phyloP scores from a whole-genome alignment of 2,113 vertebrate species.

The Oryzias curvinotus region DNA sequence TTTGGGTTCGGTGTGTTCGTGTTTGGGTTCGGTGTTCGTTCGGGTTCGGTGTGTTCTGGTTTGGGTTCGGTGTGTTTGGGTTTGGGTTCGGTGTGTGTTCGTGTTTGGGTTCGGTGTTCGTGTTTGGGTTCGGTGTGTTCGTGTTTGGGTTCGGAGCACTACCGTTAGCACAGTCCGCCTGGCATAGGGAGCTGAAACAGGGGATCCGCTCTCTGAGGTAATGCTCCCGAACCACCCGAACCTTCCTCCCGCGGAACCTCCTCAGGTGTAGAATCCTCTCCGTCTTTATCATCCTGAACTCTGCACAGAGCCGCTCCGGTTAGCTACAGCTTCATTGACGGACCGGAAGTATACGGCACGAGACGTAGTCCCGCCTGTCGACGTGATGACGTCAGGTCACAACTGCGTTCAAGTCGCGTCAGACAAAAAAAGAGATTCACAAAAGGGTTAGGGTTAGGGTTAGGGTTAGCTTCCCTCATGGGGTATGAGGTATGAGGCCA shows the following conservation, averaged over 20 bases:
- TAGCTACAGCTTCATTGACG: not conserved
- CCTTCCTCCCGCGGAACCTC: slow-evolving; percentile 82
- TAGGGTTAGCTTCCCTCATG: no score
- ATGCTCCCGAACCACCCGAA: slow-evolving; percentile 91
- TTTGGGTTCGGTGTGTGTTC: not conserved
- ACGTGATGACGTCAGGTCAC: slow-evolving; percentile 27
- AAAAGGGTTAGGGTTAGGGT: no score
- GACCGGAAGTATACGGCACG: not conserved
- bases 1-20: no score
- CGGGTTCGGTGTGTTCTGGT: no score
- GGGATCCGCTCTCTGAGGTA: slow-evolving; percentile 86
- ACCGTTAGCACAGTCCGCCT: slow-evolving; percentile 80
- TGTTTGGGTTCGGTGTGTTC: not conserved
- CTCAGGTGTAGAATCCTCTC: slow-evolving; percentile 87
- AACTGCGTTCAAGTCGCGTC: slow-evolving; percentile 19
- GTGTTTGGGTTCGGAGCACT: not conserved
- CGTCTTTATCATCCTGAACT: slow-evolving; percentile 79
- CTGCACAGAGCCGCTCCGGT: not conserved
- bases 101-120: not conserved
- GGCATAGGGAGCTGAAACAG: slow-evolving; percentile 85
- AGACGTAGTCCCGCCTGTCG: fast-evolving
- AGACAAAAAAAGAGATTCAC: not conserved
- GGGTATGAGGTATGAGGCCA: no score
- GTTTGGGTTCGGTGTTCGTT: no score
- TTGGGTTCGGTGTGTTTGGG: no score